Evolutionary conservation across 1,140 invertebrate species (phyloP), one percentile per base, ranked within the genome.

Genomic region (Drosophila pectinifera): DNA sequence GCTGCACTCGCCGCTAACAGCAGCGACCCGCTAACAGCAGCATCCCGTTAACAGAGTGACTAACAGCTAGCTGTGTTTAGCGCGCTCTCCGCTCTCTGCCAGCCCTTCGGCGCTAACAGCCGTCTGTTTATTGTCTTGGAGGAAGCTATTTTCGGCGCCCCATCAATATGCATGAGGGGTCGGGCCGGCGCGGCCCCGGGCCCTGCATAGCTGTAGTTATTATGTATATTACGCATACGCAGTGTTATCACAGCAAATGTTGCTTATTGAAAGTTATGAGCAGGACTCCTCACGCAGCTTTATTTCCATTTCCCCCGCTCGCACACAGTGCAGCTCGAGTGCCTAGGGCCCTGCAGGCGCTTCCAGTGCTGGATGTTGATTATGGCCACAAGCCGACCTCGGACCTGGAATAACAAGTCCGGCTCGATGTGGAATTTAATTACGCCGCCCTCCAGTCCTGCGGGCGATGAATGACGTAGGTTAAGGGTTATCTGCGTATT

Each of bases 211-310:
- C 48, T 59, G 73, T 64, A 74, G 61, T 75, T 75, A 86, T 86
- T 88, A 83, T 77, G 67, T 58, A 82, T 68, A 88, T 82, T 82
- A 73, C 79, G 75, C 45, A 84, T 84, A 79, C 80, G 80, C 61
- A 67, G 53, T 65, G 79, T 79, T 83, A 88, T 88, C 76, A 76
- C 54, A 11, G 43, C 58, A 48, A 74, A 62, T 57, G 77, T 59
- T 67, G 63, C 78, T 79, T 67, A 89, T 88, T 82, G 84, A 83
- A 89, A 77, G 69, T 83, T 62, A 83, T 73, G 75, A 63, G 65
- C 65, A 48, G 65, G 62, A 68, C 68, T 73, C 77, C 59, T 49
- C 26, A 45, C 70, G 48, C 73, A 63, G 55, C 65, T 77, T 55
- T 77, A 76, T 77, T 61, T 76, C 39, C 49, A 59, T 57, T 69